Evolutionary conservation across 1,140 invertebrate species (phyloP).

Genomic region (Maniola jurtina): DNA sequence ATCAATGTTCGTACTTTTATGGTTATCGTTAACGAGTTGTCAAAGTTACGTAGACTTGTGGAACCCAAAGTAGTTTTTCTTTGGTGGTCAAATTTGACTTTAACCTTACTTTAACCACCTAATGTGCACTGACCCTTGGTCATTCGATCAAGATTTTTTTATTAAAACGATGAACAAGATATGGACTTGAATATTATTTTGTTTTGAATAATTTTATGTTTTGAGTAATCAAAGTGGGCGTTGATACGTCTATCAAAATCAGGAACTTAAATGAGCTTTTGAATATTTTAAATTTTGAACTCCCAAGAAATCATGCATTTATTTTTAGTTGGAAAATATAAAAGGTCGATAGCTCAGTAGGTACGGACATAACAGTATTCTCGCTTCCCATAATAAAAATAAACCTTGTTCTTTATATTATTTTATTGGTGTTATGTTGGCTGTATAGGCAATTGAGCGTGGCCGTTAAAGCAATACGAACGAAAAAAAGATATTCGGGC

Average conservation of each 20-base stretch:
- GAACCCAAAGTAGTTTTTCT: too few relatives aligned
- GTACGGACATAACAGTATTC: background rate
- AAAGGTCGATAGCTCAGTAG: background rate
- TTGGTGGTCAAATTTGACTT: too few relatives aligned
- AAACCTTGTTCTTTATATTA: background rate
- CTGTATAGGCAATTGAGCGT: background rate
- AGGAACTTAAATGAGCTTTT: background rate
- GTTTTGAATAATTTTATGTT: background rate
- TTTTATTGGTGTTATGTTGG: background rate
- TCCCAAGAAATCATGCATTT: background rate
- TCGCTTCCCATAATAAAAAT: background rate
- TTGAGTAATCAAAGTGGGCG: background rate
- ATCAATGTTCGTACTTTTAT: too few relatives aligned
- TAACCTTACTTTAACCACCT: too few relatives aligned
- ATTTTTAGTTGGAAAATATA: background rate
- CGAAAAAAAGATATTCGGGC: constrained; percentile 21
- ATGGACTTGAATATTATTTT: background rate
- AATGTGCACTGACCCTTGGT: too few relatives aligned
- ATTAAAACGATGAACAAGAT: too few relatives aligned
- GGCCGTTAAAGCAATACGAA: constrained; percentile 10
- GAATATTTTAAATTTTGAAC: background rate
- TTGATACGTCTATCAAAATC: background rate
- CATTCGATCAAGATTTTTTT: too few relatives aligned
- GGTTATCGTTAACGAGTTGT: too few relatives aligned
- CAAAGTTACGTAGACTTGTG: too few relatives aligned